Evolutionary conservation across 1,140 invertebrate genomes (phyloP).

Genomic region (Drosophila pachea): DNA sequence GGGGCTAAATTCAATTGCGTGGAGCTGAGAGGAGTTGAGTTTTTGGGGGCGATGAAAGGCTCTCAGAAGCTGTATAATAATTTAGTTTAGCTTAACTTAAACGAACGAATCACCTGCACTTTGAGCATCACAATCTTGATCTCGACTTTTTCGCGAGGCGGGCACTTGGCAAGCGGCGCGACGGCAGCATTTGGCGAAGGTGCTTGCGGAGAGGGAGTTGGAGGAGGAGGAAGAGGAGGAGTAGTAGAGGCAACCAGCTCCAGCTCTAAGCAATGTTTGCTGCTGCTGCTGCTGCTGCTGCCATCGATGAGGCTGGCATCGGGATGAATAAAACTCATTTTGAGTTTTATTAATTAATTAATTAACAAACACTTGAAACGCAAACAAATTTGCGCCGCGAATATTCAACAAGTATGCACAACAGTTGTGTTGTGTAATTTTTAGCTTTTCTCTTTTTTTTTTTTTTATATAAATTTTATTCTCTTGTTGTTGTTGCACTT

Average conservation of each 20-base stretch:
- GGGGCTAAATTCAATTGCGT: neutral
- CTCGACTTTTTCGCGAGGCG: constrained; percentile 40
- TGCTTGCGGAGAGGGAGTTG: no score
- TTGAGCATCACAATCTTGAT: constrained; percentile 70
- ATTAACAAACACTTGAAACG: neutral
- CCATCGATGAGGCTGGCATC: constrained; percentile 47
- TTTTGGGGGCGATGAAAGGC: neutral
- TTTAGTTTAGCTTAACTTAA: constrained; percentile 3
- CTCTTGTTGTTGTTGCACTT: constrained; percentile 34
- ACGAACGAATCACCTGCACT: constrained; percentile 56
- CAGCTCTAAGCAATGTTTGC: constrained; percentile 12
- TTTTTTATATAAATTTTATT: neutral
- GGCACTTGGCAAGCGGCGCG: constrained; percentile 23
- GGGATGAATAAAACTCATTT: constrained; percentile 71
- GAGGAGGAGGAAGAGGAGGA: no score
- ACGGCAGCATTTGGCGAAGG: neutral
- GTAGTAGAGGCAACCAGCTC: neutral
- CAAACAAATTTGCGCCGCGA: constrained; percentile 2
- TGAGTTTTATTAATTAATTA: neutral
- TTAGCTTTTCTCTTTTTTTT: neutral
- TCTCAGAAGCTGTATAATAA: neutral
- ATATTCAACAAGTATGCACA: constrained; percentile 13
- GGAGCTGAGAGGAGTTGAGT: neutral
- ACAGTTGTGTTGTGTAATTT: constrained; percentile 45
- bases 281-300: neutral